A percentile compares a stretch with the other conserved stretches of the same genome.
Conservation (phyloP, 2,797 vertebrate species). For the Acrossocheilus wenchowensis region DNA sequence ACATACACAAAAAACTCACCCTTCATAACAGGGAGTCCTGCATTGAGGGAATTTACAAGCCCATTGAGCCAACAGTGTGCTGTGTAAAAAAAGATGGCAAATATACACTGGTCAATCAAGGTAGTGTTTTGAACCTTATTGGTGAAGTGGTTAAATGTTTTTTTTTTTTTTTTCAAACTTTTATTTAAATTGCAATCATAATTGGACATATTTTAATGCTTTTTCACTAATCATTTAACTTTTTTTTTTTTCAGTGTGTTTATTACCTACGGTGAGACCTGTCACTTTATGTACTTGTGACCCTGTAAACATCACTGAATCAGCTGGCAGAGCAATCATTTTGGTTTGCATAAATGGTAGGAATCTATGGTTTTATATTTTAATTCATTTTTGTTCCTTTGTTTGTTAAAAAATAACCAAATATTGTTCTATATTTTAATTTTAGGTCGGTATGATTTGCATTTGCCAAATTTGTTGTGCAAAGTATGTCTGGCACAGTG, state of each 20-base stretch:
- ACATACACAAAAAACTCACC: slow-evolving; percentile 1
- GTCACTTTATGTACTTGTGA: slow-evolving; percentile 3
- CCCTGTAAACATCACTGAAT: slow-evolving; percentile 5
- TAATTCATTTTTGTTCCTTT: no score
- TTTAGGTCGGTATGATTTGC: background rate
- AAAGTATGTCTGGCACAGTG: slow-evolving; percentile 4
- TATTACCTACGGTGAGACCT: slow-evolving; percentile 21
- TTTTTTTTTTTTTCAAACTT: background rate
- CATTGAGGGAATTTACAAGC: slow-evolving; percentile 19
- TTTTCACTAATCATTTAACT: background rate
- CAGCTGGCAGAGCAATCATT: slow-evolving; percentile 30
- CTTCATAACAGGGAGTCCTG: slow-evolving; percentile 18
- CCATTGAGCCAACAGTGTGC: slow-evolving; percentile 11
- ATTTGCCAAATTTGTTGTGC: background rate
- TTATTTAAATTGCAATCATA: background rate
- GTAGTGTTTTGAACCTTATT: background rate
- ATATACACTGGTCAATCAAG: background rate
- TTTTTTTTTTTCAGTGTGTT: background rate
- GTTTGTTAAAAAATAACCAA: background rate
- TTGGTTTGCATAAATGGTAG: slow-evolving; percentile 28
- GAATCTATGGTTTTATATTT: background rate
- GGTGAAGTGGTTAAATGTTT: background rate
- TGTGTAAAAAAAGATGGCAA: background rate
- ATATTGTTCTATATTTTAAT: background rate
- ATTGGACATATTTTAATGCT: background rate